phyloP scores from a whole-genome alignment of 2,797 vertebrate species.

The Pseudomugil gertrudae region DNA sequence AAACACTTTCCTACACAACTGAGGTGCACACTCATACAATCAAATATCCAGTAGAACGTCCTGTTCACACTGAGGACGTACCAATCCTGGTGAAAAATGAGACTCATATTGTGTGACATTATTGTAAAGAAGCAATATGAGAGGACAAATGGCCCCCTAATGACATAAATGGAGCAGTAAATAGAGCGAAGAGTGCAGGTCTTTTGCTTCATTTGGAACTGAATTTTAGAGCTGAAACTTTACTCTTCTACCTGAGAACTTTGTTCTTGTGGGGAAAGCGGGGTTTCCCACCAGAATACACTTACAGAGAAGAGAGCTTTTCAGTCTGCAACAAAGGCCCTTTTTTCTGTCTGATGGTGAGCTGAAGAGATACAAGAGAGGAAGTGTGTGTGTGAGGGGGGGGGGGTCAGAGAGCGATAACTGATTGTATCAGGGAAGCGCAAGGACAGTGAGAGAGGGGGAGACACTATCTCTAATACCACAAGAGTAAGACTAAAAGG shows the following conservation, averaged over 20 bases:
- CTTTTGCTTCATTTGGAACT: constrained; percentile 31
- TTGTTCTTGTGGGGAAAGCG: constrained; percentile 48
- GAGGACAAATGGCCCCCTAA: constrained; percentile 27
- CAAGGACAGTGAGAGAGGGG: constrained; percentile 9
- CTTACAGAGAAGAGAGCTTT: constrained; percentile 59
- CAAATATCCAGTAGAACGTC: constrained; percentile 2
- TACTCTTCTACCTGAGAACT: constrained; percentile 60
- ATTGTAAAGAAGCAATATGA: constrained; percentile 21
- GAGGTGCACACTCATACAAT: not conserved
- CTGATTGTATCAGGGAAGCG: constrained; percentile 31
- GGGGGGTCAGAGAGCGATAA: constrained; percentile 47
- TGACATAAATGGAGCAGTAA: constrained; percentile 24
- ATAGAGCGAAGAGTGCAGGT: constrained; percentile 19
- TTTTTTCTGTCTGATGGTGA: constrained; percentile 51
- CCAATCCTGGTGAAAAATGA: constrained; percentile 43
- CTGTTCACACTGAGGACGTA: constrained; percentile 9
- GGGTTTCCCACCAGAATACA: constrained; percentile 55
- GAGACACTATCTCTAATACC: constrained; percentile 18
- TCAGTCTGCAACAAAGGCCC: constrained; percentile 64
- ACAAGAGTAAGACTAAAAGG: constrained; percentile 33
- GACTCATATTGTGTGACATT: constrained; percentile 24
- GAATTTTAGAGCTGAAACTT: constrained; percentile 56
- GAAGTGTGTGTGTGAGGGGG: constrained; percentile 2
- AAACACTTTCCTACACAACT: constrained; percentile 7
- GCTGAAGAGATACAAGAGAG: constrained; percentile 41